These are phyloP conservation scores for Scolopax bukidnonensis DNA, from an alignment of 2,797 vertebrate genomes.

Conservation along the genomic window DNA sequence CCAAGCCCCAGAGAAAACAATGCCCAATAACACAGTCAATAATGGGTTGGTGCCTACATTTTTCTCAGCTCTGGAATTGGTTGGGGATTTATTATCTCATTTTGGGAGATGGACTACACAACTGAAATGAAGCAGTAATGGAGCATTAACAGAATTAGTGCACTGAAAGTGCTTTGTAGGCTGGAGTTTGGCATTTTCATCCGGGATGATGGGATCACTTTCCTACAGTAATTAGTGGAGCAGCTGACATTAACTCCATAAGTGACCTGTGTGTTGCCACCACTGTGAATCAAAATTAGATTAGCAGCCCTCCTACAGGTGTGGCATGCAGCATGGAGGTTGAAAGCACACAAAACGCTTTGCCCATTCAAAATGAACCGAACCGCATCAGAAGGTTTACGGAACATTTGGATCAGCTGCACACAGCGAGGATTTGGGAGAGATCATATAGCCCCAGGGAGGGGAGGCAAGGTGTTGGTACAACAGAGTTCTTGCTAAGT, in stretches of 20 bases:
- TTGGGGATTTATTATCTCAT: neutral
- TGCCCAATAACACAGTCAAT: neutral
- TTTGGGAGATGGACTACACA: neutral
- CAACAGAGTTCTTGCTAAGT: neutral
- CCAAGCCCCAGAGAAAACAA: neutral
- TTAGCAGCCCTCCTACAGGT: conserved; percentile 56
- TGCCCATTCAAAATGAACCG: neutral
- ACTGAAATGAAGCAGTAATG: conserved; percentile 26
- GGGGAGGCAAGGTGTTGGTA: neutral
- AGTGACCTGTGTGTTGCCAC: conserved; percentile 48
- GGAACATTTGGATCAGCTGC: neutral
- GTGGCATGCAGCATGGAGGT: neutral
- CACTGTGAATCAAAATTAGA: conserved; percentile 53
- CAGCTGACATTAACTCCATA: conserved; percentile 4
- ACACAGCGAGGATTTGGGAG: neutral
- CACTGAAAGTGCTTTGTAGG: conserved; percentile 12
- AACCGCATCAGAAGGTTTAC: conserved; percentile 29
- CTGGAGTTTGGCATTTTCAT: conserved; percentile 23
- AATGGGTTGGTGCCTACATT: neutral
- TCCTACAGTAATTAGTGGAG: conserved; percentile 48
- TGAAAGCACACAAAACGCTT: conserved; percentile 8
- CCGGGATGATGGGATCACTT: conserved; percentile 35
- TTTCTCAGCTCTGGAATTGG: neutral
- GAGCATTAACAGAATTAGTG: conserved; percentile 59
- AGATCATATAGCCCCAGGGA: neutral